A percentile compares a stretch with the other conserved stretches of the same genome.
Evolutionary conservation across 2,113 vertebrate genomes (phyloP).

Genomic region (Burhinus bistriatus): DNA sequence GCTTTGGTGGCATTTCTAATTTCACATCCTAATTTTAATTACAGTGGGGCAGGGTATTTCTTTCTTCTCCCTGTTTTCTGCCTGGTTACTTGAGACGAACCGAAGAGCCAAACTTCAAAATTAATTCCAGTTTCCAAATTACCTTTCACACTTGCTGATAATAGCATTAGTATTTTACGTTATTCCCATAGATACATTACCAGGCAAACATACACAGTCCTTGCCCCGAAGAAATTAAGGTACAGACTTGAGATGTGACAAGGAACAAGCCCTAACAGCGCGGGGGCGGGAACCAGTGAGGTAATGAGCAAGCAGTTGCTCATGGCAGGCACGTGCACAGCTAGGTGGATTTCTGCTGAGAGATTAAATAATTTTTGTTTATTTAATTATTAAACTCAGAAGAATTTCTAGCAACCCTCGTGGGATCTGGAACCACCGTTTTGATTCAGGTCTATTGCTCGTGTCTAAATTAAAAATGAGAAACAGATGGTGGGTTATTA

Average conservation of each 20-base stretch:
- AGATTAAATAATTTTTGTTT: slow-evolving; percentile 4
- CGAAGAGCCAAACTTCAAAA: background rate
- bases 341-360: background rate
- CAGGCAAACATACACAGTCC: slow-evolving; percentile 20
- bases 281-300: background rate
- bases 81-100: background rate
- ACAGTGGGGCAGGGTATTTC: background rate
- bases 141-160: slow-evolving; percentile 5
- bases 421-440: background rate
- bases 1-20: background rate
- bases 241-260: slow-evolving; percentile 30
- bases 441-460: background rate
- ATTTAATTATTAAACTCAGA: slow-evolving; percentile 34
- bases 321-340: slow-evolving; percentile 6
- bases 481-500: slow-evolving; percentile 31
- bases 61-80: background rate
- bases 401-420: background rate
- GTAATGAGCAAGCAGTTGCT: background rate
- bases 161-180: background rate
- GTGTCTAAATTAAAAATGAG: slow-evolving; percentile 36
- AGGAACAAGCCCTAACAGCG: background rate
- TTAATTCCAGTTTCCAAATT: background rate
- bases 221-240: slow-evolving; percentile 20
- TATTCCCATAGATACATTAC: slow-evolving; percentile 31
- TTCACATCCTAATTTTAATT: background rate